A percentile compares a stretch with the other conserved stretches of the same genome.
These are phyloP conservation scores for Melanotaenia parkinsoni DNA, from an alignment of 2,797 vertebrate species.

Conservation along the genomic window DNA sequence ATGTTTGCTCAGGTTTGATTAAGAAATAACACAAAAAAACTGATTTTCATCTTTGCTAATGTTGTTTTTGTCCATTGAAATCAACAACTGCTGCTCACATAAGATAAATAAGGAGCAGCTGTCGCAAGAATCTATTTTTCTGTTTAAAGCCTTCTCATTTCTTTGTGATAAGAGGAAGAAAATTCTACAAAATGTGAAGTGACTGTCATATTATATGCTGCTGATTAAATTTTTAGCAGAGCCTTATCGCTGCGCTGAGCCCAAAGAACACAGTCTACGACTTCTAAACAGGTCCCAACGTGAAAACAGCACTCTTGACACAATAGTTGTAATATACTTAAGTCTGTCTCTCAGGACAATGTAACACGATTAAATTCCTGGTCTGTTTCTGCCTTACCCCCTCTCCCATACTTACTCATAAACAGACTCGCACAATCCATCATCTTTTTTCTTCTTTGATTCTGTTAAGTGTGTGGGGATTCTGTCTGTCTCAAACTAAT, in stretches of 20 bases:
- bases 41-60: background rate
- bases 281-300: conserved; percentile 31
- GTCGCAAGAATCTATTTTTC: conserved; percentile 25
- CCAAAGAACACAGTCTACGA: conserved; percentile 37
- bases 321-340: conserved; percentile 59
- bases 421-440: conserved; percentile 51
- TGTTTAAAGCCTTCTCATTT: conserved; percentile 15
- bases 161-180: conserved; percentile 15
- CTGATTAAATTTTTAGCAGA: conserved; percentile 54
- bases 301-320: conserved; percentile 53
- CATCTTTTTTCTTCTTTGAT: conserved; percentile 64
- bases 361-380: conserved; percentile 64
- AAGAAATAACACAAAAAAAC: conserved; percentile 2
- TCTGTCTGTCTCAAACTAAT: conserved; percentile 70
- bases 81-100: conserved; percentile 5
- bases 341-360: conserved; percentile 51
- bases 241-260: conserved; percentile 24
- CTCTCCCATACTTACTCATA: conserved; percentile 31
- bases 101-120: conserved; percentile 26
- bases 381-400: conserved; percentile 32
- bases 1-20: conserved; percentile 32
- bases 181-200: conserved; percentile 37
- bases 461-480: conserved; percentile 60
- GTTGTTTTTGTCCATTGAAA: conserved; percentile 25
- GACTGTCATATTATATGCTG: conserved; percentile 35